Percentiles rank a stretch among this genome's conserved stretches.
Evolutionary conservation across 2,113 vertebrate genomes (phyloP).

Genomic region (Aleadryas rufinucha): DNA sequence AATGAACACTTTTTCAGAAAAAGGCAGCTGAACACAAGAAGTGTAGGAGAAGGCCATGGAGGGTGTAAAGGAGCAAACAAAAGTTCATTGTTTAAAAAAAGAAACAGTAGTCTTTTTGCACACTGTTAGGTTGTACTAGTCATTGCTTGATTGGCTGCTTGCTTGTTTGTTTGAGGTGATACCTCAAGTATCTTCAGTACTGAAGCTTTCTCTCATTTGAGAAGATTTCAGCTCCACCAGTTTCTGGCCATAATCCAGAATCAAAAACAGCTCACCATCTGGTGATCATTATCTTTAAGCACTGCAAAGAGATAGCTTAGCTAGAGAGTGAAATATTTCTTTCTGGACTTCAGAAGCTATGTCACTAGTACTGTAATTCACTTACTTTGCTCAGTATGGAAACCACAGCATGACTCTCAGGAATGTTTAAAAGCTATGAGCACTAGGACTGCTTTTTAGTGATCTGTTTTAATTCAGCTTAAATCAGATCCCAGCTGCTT

Average conservation of each 20-base stretch:
- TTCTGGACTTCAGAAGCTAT: neutral
- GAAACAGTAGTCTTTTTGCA: neutral
- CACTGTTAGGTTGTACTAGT: neutral
- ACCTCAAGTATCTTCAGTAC: too few species aligned
- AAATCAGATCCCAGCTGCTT: neutral
- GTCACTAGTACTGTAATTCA: neutral
- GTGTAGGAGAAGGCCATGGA: neutral
- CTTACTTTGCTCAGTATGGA: neutral
- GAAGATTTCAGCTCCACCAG: neutral
- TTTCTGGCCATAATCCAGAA: slow-evolving; percentile 8
- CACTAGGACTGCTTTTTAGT: neutral
- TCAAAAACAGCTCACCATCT: neutral
- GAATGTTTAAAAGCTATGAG: neutral
- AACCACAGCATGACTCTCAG: neutral
- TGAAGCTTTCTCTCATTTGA: neutral
- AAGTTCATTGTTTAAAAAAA: neutral
- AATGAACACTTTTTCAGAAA: neutral
- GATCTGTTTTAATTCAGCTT: neutral
- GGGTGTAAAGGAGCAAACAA: neutral
- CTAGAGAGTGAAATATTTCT: neutral
- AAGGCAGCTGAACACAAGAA: neutral
- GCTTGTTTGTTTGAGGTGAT: neutral
- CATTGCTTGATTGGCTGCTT: neutral
- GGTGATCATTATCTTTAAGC: slow-evolving; percentile 26
- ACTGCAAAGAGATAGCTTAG: neutral